These are phyloP conservation scores for Euphydryas editha DNA, from an alignment of 2,888 invertebrate genomes.

Conservation along the genomic window DNA sequence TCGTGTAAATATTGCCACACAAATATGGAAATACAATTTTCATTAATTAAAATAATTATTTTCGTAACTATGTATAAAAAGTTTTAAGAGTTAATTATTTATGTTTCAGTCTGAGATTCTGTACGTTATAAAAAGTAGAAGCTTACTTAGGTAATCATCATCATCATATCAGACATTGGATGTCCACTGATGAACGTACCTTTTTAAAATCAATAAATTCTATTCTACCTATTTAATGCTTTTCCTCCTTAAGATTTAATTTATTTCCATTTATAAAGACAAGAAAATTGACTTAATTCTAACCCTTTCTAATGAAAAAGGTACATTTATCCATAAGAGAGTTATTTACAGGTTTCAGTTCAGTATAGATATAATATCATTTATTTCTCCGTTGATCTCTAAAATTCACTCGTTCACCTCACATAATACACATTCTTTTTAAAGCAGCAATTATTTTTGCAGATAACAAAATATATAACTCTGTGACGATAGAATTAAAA, in stretches of 20 bases:
- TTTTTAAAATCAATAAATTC: too few relatives aligned
- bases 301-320: too few relatives aligned
- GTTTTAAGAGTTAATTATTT: not conserved
- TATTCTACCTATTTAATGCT: too few relatives aligned
- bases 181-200: too few relatives aligned
- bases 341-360: too few relatives aligned
- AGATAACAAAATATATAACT: not conserved
- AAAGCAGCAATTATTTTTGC: constrained; percentile 1
- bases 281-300: too few relatives aligned
- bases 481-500: not conserved
- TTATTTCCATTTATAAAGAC: too few relatives aligned
- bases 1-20: not conserved
- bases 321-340: too few relatives aligned
- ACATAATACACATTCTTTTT: not conserved
- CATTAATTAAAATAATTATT: not conserved
- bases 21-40: not conserved
- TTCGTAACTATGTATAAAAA: not conserved
- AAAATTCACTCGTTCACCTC: not conserved
- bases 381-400: not conserved
- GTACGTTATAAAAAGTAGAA: not conserved
- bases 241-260: too few relatives aligned
- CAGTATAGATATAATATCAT: not conserved
- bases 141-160: not conserved
- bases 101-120: not conserved
- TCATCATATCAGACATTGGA: too few relatives aligned